Percentiles rank a stretch among this genome's conserved stretches.
These are phyloP conservation scores for Balanococcus diminutus DNA, from an alignment of 2,888 invertebrate genomes.

Conservation along the genomic window DNA sequence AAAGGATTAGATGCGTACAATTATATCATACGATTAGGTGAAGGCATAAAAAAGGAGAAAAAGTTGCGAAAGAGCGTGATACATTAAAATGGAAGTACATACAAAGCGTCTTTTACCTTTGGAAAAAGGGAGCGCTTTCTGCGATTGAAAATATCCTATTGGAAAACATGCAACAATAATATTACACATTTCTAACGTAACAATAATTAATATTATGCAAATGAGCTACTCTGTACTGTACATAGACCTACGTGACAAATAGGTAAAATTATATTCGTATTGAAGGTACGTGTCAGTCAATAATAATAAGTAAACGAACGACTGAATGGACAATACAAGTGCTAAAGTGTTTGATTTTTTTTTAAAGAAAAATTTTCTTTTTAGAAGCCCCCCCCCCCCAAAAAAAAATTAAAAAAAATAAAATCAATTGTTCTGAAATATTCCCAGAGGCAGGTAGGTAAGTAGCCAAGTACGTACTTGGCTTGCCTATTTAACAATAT, in stretches of 20 bases:
- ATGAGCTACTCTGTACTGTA: neutral
- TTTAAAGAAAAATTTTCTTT: too few species aligned
- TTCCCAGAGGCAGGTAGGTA: too few species aligned
- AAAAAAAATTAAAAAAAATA: too few species aligned
- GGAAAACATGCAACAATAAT: slow-evolving; percentile 21
- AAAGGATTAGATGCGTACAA: neutral
- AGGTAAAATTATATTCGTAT: neutral
- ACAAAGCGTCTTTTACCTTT: slow-evolving; percentile 26
- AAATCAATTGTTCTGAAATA: too few species aligned
- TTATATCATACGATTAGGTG: neutral
- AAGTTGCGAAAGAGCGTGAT: slow-evolving; percentile 9
- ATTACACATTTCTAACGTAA: neutral
- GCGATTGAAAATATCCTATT: slow-evolving; percentile 25
- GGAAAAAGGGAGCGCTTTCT: neutral
- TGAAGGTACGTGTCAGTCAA: too few species aligned
- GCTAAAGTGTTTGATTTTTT: too few species aligned
- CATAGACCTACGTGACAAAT: neutral
- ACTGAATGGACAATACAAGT: too few species aligned
- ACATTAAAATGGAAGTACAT: neutral
- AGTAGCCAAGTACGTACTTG: too few species aligned
- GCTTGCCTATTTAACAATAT: too few species aligned
- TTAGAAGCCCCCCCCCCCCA: too few species aligned
- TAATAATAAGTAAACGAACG: too few species aligned
- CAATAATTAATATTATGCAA: neutral
- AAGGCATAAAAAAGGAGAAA: neutral